Evolutionary conservation across 1,140 invertebrate species (phyloP), one percentile per base, ranked within the genome.

Genomic region (Semibalanus balanoides): DNA sequence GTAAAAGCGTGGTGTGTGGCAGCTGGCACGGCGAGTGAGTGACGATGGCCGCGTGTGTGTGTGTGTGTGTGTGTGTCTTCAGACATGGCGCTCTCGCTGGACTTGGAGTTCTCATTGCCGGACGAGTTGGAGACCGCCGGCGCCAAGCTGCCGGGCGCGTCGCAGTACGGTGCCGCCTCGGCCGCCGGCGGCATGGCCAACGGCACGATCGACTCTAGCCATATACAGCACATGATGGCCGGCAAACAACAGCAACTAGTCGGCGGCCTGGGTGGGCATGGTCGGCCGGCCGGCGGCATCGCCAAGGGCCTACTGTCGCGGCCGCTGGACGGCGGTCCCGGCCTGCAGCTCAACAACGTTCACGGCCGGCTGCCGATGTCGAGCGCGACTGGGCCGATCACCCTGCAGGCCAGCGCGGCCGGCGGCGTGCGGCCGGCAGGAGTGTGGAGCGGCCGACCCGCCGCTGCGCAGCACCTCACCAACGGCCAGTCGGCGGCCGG

Each of bases 1-100:
- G n/a, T n/a, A n/a, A n/a, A n/a, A n/a, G n/a, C n/a, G n/a, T n/a
- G n/a, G n/a, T n/a, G n/a, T n/a, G n/a, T n/a, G n/a, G n/a, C n/a
- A n/a, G n/a, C n/a, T n/a, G n/a, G n/a, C n/a, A n/a, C n/a, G n/a
- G n/a, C n/a, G n/a, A n/a, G n/a, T n/a, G n/a, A n/a, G n/a, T n/a
- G n/a, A n/a, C n/a, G n/a, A n/a, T n/a, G n/a, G n/a, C n/a, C n/a
- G n/a, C n/a, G n/a, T n/a, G n/a, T n/a, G n/a, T n/a, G n/a, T 40
- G 35, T 40, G 5, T 5, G 35, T 40, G 35, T 17, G 35, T 17
- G 35, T n/a, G 22, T 25, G 51, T 3, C 70, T 0, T 17, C 70
- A 28, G 70, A 72, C 29, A 72, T 72, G 70, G 72, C 43, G 31
- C 27, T 76, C 31, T 72, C 70, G 70, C 29, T 72, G n/a, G 70